Evolutionary conservation across 2,888 invertebrate genomes (phyloP).

Genomic region (Lordiphosa andalusiaca): DNA sequence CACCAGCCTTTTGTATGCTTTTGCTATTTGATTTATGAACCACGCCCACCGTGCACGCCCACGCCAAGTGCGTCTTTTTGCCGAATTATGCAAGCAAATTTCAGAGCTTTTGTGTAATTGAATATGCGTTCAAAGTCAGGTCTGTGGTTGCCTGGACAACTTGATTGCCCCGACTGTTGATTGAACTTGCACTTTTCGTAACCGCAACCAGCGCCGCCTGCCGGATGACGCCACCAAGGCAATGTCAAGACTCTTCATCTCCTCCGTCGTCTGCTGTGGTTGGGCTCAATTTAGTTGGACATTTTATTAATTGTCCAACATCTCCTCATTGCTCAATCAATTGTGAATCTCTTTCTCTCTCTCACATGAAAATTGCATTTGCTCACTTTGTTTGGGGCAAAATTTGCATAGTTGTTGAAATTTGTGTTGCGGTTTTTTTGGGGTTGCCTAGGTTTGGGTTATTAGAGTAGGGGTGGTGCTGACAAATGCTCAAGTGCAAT

Average conservation of each 20-base stretch:
- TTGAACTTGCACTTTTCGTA: conserved; percentile 38
- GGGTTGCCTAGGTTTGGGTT: conserved; percentile 11
- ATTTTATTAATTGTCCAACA: conserved; percentile 64
- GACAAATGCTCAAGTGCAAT: conserved; percentile 29
- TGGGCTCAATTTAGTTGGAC: conserved; percentile 62
- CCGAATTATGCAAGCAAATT: conserved; percentile 46
- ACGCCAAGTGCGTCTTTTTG: conserved; percentile 8
- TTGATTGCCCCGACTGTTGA: conserved; percentile 23
- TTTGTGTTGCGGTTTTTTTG: conserved; percentile 48
- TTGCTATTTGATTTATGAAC: conserved; percentile 27
- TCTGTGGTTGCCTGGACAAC: conserved; percentile 14
- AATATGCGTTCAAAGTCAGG: conserved; percentile 50
- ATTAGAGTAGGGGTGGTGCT: neutral
- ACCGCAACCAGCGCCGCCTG: conserved; percentile 22
- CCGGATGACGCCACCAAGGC: conserved; percentile 25
- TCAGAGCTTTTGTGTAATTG: conserved; percentile 51
- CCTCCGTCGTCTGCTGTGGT: conserved; percentile 35
- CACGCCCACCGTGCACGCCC: neutral
- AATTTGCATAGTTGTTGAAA: conserved; percentile 42
- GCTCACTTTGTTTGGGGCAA: conserved; percentile 37
- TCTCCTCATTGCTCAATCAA: conserved; percentile 48
- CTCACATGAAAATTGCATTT: conserved; percentile 31
- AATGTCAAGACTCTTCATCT: conserved; percentile 46
- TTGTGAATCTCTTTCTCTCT: conserved; percentile 39
- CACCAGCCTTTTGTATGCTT: conserved; percentile 10